Evolutionary conservation across 2,797 vertebrate species (phyloP).

Genomic region (Masticophis lateralis): DNA sequence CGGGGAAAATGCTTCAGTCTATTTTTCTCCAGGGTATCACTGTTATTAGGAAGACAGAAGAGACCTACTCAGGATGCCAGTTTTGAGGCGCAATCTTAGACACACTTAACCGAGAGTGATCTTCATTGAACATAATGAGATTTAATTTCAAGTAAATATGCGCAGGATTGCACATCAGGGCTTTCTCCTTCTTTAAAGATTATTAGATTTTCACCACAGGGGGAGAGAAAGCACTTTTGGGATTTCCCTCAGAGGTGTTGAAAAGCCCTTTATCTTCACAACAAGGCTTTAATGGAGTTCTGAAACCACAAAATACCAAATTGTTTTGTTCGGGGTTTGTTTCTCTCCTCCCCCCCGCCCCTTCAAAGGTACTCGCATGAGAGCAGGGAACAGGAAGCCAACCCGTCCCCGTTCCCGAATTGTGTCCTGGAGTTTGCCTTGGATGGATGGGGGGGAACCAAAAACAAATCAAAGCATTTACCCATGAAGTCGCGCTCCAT

Average conservation of each 20-base stretch:
- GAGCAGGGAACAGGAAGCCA: not conserved
- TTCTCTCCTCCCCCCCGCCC: no score
- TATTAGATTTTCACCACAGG: not conserved
- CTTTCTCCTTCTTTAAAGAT: not conserved
- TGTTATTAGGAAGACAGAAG: not conserved
- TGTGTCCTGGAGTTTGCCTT: not conserved
- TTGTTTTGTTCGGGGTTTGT: not conserved
- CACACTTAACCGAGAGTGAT: not conserved
- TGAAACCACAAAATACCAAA: not conserved
- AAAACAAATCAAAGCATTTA: not conserved
- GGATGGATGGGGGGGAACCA: rapidly evolving
- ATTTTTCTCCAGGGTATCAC: not conserved
- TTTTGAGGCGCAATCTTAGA: not conserved
- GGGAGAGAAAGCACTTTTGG: not conserved
- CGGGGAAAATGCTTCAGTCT: not conserved
- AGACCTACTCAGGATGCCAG: not conserved
- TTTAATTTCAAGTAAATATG: not conserved
- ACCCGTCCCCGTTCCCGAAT: no score
- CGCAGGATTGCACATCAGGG: not conserved
- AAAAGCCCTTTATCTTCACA: not conserved
- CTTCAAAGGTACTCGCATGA: no score
- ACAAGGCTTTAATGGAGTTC: not conserved
- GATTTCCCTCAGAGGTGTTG: not conserved
- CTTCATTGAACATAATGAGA: not conserved
- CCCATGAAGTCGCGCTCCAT: not conserved